Evolutionary conservation across 2,113 vertebrate species (phyloP), one percentile per base, ranked within the genome.

Genomic region (Oreochromis spilurus): DNA sequence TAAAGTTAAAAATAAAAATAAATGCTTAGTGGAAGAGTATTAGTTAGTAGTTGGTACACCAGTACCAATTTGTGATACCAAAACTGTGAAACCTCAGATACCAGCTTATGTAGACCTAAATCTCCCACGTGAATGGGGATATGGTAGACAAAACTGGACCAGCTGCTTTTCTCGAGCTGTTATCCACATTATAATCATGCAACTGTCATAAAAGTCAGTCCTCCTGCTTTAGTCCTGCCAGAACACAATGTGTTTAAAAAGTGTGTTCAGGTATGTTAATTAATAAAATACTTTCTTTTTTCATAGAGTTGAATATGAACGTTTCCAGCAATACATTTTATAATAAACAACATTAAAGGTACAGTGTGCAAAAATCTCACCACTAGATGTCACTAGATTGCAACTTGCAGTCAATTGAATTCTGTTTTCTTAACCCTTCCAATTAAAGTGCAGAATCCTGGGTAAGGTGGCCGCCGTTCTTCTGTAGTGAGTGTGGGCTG

Each of bases 61-160:
- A 60, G n/a, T n/a, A n/a, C 36, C 43, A 57, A 67, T 19, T 31
- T 81, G 26, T 38, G 50, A 50, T 26, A 57, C 4, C 52, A 81
- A 72, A 26, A 31, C 8, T 12, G 43, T 60, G 65, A 75, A 83
- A 48, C 2, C 3, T 21, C 21, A 50, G 57, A 62, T 11, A 21
- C n/a, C 4, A 2, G 45, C 26, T 52, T 6, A 14, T 36, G 13
- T 40, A 9, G 14, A 43, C 19, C 14, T 34, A 67, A 58, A 31
- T 36, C 34, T 58, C 36, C 43, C 2, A 13, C 2, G 11, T 60
- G 24, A 60, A 26, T 4, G 12, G n/a, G 72, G 80, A 60, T 86
- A 88, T 85, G 50, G 40, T 54, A 19, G 55, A 80, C 85, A 87
- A 78, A 86, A 88, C 84, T 4, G 55, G 60, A 83, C 81, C n/a